Evolutionary conservation across 92 coral and sea anemone genomes (phyloP), one percentile per base, ranked within the genome.

Genomic region (Ricordea florida): DNA sequence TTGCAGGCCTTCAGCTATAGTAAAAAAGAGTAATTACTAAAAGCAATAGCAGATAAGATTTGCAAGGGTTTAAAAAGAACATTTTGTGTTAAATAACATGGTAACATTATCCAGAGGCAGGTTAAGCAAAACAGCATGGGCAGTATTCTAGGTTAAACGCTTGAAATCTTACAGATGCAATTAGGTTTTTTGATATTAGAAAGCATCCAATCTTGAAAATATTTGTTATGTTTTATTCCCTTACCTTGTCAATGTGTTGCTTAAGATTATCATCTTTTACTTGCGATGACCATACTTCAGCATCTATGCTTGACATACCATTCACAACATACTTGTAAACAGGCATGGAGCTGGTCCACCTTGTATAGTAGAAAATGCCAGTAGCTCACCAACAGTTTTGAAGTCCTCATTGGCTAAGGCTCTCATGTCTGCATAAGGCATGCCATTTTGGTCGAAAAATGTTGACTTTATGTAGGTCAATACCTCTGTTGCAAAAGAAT

Each of bases 351-450:
- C 86, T 44, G 80, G 80, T 15, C 72, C 80, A 30, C 69, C 86
- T 69, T 70, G 61, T 22, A 52, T 59, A 23, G 62, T 41, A 2
- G 80, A 81, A n/a, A 32, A 51, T 47, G 87, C 87, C 74, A 70
- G 61, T 28, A 81, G 58, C 11, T 81, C 80, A 49, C 87, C 87
- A 6, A 61, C 74, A 3, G 40, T 59, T 23, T 62, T 60, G 21
- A 81, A 81, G 27, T 81, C 87, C 28, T 71, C 74, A 52, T 81
- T 81, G 11, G 73, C 80, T 60, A 81, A 37, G 21, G 80, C 80
- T 62, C 66, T 4, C 55, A 58, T 72, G 36, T 71, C 69, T 1
- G 67, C 41, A 47, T 59, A 46, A 25, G 87, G 80, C 45, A 45
- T 31, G 13, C 86, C 87, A 20, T 47, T 29, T 42, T 62, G 23